Base-by-base conservation (phyloP, 1,140 invertebrate genomes). In the Cyclina sinensis region DNA sequence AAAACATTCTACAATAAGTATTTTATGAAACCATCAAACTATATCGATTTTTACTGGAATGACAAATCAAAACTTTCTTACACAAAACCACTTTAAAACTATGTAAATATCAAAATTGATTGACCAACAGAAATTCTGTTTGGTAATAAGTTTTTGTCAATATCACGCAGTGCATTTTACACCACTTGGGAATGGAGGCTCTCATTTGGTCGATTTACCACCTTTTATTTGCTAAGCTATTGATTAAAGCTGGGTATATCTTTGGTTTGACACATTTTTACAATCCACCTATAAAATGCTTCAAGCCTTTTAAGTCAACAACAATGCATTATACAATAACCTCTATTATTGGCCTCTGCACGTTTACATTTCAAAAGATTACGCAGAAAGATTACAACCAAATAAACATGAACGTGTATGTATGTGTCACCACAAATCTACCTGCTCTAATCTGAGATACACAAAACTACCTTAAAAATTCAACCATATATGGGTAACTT, bases 271-370 rank as follows among this genome's bases (percentile, higher is more conserved):
- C 39, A 51, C 81, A 83, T 83, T 83, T 76, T 46, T 83, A 83
- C 81, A 83, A 37, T 83, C 81, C 48, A 83, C 39, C 81, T 68
- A 46, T 37, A 83, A 68, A 83, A 83, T 83, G 81, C 81, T 65
- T 70, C 39, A 35, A 65, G 43, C 57, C 37, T 51, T 65, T 83
- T 80, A 54, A 37, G 43, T 83, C 62, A 83, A 70, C 62, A 83
- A 83, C 73, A 83, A 70, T 65, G 57, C 37, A 65, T 70, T 65
- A 83, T 83, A 65, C 81, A 70, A 83, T 51, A 62, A 24, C 30
- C 48, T 70, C 81, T 51, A 70, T 83, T 83, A 83, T 83, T 83
- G 81, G 81, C 46, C 81, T 46, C 59, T 81, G 79, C 79, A 81
- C 43, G 79, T 62, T 65, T 62, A 27, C 57, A 70, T 65, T 70